Conservation (phyloP, 2,797 vertebrate species). For the Pterois miles region DNA sequence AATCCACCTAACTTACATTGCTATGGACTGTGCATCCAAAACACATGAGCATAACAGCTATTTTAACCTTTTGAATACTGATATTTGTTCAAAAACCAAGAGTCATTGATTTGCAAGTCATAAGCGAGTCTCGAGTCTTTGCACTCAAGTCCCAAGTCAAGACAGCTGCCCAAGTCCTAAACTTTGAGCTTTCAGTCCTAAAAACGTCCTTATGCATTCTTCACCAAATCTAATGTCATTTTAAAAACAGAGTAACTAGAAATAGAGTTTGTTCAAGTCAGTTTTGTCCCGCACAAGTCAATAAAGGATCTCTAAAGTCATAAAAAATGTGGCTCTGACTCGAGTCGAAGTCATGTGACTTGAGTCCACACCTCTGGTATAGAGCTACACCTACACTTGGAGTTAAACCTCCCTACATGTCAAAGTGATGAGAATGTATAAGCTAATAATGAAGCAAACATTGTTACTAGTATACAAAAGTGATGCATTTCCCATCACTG, state of each 20-base stretch:
- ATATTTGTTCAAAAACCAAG: neutral
- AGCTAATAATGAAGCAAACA: neutral
- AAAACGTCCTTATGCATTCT: no score
- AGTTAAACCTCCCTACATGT: neutral
- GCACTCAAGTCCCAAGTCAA: no score
- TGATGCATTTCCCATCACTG: neutral
- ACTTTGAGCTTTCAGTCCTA: fast-evolving
- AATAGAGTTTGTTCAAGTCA: no score
- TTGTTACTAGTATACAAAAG: neutral
- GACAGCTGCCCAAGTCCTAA: fast-evolving
- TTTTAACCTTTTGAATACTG: neutral
- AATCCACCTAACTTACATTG: neutral
- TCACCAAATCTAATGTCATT: neutral
- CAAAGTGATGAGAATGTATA: neutral
- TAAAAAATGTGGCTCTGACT: no score
- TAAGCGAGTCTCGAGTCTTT: no score
- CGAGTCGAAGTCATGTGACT: no score
- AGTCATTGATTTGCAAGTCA: no score
- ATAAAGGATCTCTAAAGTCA: no score
- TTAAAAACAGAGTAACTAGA: neutral
- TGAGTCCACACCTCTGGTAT: no score
- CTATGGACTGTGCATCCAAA: neutral
- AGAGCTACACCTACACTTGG: no score
- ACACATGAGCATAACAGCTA: neutral
- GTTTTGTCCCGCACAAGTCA: no score